Conservation (phyloP, 53 echinoderm and acorn worm species). For the Antedon mediterranea region DNA sequence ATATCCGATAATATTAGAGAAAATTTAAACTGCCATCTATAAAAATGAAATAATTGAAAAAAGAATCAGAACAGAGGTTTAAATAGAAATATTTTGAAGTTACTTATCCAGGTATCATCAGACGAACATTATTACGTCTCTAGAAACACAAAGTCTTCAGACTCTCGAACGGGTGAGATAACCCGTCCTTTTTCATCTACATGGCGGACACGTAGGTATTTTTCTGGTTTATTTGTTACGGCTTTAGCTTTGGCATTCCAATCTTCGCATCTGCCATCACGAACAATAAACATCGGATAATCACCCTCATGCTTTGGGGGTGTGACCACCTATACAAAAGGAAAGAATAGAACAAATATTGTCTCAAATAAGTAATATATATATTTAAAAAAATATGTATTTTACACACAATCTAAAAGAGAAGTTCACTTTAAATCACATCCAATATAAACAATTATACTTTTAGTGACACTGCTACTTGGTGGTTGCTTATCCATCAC, state of each 20-base stretch:
- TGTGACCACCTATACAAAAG: slow-evolving; percentile 37
- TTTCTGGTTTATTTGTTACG: slow-evolving; percentile 21
- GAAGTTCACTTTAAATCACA: no score
- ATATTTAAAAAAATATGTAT: not conserved
- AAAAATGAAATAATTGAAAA: no score
- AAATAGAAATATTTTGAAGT: no score
- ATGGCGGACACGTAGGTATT: slow-evolving; percentile 49
- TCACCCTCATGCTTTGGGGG: slow-evolving; percentile 43
- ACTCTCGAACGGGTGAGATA: slow-evolving; percentile 52
- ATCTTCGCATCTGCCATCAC: slow-evolving; percentile 68
- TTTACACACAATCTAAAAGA: no score
- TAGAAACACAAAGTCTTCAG: slow-evolving; percentile 86
- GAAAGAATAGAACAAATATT: not conserved
- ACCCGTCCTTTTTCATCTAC: slow-evolving; percentile 69
- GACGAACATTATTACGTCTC: slow-evolving; percentile 47
- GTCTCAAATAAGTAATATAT: not conserved
- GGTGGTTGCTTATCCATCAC: no score
- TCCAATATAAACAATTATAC: no score
- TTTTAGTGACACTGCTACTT: no score
- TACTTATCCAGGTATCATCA: no score
- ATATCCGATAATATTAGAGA: no score
- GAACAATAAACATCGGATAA: slow-evolving; percentile 91
- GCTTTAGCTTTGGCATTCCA: slow-evolving; percentile 36
- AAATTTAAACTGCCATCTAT: no score
- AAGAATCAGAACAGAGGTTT: no score